These are phyloP conservation scores for Margarornis squamiger DNA, from an alignment of 2,797 vertebrate genomes.

Conservation along the genomic window DNA sequence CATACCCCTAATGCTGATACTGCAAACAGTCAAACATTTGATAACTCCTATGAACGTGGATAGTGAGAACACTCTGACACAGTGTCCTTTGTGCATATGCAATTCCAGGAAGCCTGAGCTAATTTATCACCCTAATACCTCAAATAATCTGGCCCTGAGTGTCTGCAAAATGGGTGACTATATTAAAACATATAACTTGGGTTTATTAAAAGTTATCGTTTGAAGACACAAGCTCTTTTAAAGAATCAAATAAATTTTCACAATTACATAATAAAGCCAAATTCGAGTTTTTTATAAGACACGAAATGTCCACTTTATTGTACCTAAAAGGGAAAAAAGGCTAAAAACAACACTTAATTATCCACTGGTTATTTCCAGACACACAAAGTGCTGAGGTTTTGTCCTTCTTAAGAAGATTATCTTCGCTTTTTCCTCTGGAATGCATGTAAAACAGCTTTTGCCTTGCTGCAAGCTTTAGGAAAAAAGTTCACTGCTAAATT, in stretches of 20 bases:
- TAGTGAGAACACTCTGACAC: neutral
- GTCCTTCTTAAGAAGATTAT: constrained; percentile 78
- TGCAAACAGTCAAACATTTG: neutral
- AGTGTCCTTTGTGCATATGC: neutral
- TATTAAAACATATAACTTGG: neutral
- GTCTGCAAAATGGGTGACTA: neutral
- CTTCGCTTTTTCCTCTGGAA: constrained; percentile 69
- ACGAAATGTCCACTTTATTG: constrained; percentile 13
- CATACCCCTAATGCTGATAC: neutral
- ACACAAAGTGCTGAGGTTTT: constrained; percentile 69
- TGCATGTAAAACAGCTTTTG: constrained; percentile 76
- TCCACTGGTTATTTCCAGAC: constrained; percentile 69
- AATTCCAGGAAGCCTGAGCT: neutral
- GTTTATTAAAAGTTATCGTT: neutral
- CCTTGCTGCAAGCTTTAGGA: constrained; percentile 46
- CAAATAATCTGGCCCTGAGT: neutral
- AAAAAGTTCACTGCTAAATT: constrained; percentile 67
- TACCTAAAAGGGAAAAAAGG: constrained; percentile 29
- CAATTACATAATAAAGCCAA: neutral
- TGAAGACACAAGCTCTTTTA: neutral
- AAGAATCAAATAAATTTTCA: neutral
- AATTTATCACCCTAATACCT: neutral
- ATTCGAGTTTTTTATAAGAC: neutral
- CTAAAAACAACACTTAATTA: constrained; percentile 63
- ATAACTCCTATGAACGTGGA: neutral